These are phyloP conservation scores for Gobiocypris rarus DNA, from an alignment of 2,113 vertebrate genomes.

Conservation along the genomic window DNA sequence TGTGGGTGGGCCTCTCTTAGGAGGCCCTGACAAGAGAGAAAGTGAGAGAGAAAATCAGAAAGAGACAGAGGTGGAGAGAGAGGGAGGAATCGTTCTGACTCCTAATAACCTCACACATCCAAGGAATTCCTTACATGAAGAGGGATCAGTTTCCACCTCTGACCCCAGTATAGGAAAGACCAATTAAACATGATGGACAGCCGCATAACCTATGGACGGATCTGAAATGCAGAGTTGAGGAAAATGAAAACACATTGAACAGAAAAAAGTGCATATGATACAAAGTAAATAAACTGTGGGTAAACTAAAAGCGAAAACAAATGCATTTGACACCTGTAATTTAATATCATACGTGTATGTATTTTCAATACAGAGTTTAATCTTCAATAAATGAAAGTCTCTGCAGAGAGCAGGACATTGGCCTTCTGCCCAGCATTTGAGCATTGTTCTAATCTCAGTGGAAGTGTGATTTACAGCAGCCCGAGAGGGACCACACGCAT, in stretches of 20 bases:
- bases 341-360: constrained; percentile 3
- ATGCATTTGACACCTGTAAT: background rate
- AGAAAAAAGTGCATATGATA: constrained; percentile 31
- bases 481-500: constrained; percentile 59
- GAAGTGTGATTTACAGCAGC: constrained; percentile 60
- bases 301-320: constrained; percentile 12
- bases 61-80: constrained; percentile 45
- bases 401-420: constrained; percentile 58
- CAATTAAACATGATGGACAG: constrained; percentile 75
- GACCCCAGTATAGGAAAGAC: constrained; percentile 65
- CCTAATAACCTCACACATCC: constrained; percentile 61
- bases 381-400: constrained; percentile 61
- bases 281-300: constrained; percentile 31
- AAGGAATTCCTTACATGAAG: constrained; percentile 67
- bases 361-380: constrained; percentile 51
- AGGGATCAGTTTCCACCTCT: constrained; percentile 68
- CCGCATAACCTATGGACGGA: constrained; percentile 60
- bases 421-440: constrained; percentile 62
- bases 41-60: constrained; percentile 13
- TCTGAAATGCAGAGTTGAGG: constrained; percentile 55
- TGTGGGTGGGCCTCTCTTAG: constrained; percentile 30
- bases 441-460: constrained; percentile 60
- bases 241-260: constrained; percentile 41
- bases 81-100: constrained; percentile 63
- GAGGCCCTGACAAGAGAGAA: constrained; percentile 40